Conservation (phyloP, 1,140 invertebrate genomes). For the Philaenus spumarius region DNA sequence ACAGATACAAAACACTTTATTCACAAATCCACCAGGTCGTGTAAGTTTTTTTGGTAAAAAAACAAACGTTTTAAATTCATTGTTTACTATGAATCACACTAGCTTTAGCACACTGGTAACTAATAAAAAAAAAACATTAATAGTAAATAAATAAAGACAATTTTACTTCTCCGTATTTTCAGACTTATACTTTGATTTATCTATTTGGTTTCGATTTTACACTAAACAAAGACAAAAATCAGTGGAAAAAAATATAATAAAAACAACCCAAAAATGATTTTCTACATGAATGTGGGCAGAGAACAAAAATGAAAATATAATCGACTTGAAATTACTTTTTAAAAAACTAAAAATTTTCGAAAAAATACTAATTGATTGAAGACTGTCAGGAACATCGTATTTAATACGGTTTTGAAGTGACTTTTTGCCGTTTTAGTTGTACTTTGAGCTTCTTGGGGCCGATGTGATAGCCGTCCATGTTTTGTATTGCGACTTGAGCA, state of each 20-base stretch:
- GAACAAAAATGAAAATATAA: background rate
- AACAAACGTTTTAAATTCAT: too few relatives aligned
- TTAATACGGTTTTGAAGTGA: constrained; percentile 9
- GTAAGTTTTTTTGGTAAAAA: too few relatives aligned
- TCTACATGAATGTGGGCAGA: too few relatives aligned
- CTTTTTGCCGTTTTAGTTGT: constrained; percentile 93
- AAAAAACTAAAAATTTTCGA: background rate
- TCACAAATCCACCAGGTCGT: background rate
- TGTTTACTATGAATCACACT: too few relatives aligned
- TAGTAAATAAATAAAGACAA: constrained; percentile 7
- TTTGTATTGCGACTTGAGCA: constrained; percentile 90
- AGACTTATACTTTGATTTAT: constrained; percentile 11
- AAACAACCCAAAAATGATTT: too few relatives aligned
- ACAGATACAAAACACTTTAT: background rate
- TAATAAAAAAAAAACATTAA: constrained; percentile 8
- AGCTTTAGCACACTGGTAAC: constrained; percentile 9
- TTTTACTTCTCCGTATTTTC: constrained; percentile 2
- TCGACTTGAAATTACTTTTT: background rate
- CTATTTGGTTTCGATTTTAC: constrained; percentile 5
- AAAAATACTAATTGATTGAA: background rate
- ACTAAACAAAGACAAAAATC: constrained; percentile 1
- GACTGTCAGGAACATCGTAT: background rate
- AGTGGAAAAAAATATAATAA: too few relatives aligned
- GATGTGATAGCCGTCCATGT: constrained; percentile 97
- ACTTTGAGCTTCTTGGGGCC: constrained; percentile 96